Evolutionary conservation across 2,888 invertebrate genomes (phyloP).

Genomic region (Standfussiana lucernea): DNA sequence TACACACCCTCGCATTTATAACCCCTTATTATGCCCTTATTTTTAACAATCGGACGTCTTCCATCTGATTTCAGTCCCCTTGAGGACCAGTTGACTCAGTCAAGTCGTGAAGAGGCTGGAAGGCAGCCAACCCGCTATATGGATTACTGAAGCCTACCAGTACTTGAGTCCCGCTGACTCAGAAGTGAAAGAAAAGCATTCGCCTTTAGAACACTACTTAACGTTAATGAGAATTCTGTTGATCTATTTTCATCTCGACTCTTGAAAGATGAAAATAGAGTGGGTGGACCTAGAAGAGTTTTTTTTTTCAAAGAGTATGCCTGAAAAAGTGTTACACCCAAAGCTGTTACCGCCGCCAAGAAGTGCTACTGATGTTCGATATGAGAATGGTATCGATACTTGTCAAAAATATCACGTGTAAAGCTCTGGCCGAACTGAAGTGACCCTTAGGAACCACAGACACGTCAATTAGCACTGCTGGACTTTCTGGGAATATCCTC

Average conservation of each 20-base stretch:
- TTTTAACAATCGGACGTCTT: not conserved
- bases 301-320: not conserved
- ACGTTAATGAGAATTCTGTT: constrained; percentile 34
- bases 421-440: too few relatives aligned
- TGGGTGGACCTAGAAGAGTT: not conserved
- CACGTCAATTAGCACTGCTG: not conserved
- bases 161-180: constrained; percentile 28
- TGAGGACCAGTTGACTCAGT: constrained; percentile 22
- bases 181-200: constrained; percentile 22
- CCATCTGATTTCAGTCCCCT: constrained; percentile 15
- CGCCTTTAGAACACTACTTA: constrained; percentile 8
- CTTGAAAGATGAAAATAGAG: not conserved
- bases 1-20: not conserved
- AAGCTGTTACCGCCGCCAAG: not conserved
- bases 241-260: constrained; percentile 7
- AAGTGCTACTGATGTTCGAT: not conserved
- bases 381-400: not conserved
- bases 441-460: too few relatives aligned
- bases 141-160: constrained; percentile 22
- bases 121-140: constrained; percentile 43
- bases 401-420: too few relatives aligned
- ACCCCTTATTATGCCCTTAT: not conserved
- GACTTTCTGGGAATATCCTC: not conserved
- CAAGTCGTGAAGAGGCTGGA: constrained; percentile 35
- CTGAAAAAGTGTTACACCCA: not conserved